These are phyloP conservation scores for Scyliorhinus canicula DNA, from an alignment of 2,797 vertebrate species.

Conservation along the genomic window DNA sequence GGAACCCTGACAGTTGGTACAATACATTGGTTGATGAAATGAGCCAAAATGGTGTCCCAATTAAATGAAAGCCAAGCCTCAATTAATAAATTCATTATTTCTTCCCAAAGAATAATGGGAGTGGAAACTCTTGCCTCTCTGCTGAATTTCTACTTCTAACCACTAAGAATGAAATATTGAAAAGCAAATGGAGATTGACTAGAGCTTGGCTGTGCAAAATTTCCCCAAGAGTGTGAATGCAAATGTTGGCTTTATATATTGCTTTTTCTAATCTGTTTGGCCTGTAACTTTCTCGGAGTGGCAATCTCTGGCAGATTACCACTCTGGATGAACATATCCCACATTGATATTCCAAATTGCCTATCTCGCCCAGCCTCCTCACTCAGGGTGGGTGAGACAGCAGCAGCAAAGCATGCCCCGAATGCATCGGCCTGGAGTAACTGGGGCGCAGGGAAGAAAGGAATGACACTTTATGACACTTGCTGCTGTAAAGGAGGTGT, in stretches of 20 bases:
- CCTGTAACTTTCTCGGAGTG: no score
- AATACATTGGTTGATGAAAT: background rate
- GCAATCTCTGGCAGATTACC: no score
- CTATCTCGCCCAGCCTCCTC: no score
- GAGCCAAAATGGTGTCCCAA: background rate
- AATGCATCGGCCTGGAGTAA: no score
- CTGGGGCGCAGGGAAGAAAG: no score
- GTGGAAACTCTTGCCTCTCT: no score
- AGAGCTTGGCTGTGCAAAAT: background rate
- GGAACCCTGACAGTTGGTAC: background rate
- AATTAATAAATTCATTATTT: background rate
- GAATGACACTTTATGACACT: no score
- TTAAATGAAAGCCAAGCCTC: background rate
- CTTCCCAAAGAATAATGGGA: background rate
- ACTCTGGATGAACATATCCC: no score
- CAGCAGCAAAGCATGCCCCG: no score
- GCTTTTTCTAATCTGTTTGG: background rate
- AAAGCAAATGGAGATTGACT: background rate
- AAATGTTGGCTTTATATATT: background rate
- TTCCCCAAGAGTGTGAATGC: background rate
- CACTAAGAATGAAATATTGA: background rate
- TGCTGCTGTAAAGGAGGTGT: no score
- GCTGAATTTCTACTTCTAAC: background rate
- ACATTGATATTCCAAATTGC: no score
- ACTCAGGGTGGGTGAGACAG: no score